Percentiles rank a stretch among this genome's conserved stretches.
phyloP scores from a whole-genome alignment of 2,113 vertebrate species.

The Gallinago media region DNA sequence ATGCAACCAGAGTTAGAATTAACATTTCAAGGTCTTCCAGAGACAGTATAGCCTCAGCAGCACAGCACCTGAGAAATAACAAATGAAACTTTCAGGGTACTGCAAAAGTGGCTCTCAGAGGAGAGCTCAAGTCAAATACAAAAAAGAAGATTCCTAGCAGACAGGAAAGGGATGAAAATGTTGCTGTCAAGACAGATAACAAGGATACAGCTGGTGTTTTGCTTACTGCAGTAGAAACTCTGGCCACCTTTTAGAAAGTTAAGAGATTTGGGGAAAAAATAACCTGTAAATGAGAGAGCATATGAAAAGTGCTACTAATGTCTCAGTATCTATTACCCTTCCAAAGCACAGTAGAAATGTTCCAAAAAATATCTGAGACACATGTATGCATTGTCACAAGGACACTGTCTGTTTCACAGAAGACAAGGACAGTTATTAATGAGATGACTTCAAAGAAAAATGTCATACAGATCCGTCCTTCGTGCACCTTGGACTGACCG shows the following conservation, averaged over 20 bases:
- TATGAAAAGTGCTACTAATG: neutral
- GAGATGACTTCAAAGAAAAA: neutral
- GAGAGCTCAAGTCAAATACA: neutral
- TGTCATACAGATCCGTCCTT: neutral
- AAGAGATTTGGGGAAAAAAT: neutral
- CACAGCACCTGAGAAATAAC: neutral
- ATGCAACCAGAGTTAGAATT: neutral
- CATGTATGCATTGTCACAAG: neutral
- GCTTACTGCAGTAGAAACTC: neutral
- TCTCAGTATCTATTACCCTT: neutral
- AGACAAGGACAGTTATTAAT: neutral
- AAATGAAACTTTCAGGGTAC: neutral
- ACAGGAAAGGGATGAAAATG: neutral
- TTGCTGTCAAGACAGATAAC: neutral
- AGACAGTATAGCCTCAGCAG: neutral
- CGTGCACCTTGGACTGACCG: neutral
- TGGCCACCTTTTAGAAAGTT: neutral
- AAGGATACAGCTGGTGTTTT: neutral
- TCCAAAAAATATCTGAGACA: neutral
- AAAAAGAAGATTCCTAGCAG: neutral
- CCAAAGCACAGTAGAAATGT: neutral
- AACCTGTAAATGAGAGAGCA: neutral
- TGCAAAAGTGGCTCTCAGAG: neutral
- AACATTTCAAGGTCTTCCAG: slow-evolving; percentile 8
- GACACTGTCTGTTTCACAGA: neutral